Base-by-base conservation (phyloP, 1,140 invertebrate genomes). In the Drosophila varians region DNA sequence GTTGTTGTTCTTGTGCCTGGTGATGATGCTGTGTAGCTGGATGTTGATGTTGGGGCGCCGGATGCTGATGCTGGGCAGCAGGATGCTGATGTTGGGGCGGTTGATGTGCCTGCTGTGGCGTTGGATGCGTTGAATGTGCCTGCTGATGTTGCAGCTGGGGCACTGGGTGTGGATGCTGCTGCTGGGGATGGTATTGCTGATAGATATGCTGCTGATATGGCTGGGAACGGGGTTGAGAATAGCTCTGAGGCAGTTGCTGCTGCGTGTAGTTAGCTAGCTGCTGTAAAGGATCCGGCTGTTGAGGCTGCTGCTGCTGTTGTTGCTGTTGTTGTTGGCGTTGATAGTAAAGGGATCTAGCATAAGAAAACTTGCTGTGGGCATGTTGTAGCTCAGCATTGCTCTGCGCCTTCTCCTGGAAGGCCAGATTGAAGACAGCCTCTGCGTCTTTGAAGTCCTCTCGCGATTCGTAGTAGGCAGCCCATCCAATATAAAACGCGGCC, bases 381-480 rank as follows among this genome's bases (percentile, higher is more conserved):
- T 93, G 92, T 66, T 94, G 93, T 4, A 97, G 91, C 88, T 96
- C 95, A 47, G 95, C 94, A 58, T 92, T 92, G 3, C 95, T 95
- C 83, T 96, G 94, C 3, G 96, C 95, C 55, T 93, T 93, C 69
- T 90, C 89, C 64, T 93, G 92, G 61, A 96, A 92, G 23, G 95
- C 96, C 47, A 95, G 87, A 90, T 94, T 93, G 71, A 95, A 96
- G 28, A 97, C 93, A 76, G 94, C 93, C 91, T 96, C 94, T 1
- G 96, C 96, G 79, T 94, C 93, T 91, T 95, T 95, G 66, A 94
- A 95, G 90, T 96, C 95, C 62, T 94, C 94, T 26, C 93, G 93
- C 70, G 94, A 94, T 90, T 96, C 95, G 75, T 96, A 94, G 86
- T 96, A 96, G 77, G 94, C 95, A 18, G 96, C 95, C 96, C 96